Evolutionary conservation across 1,140 invertebrate genomes (phyloP).

Genomic region (Achatina immaculata): DNA sequence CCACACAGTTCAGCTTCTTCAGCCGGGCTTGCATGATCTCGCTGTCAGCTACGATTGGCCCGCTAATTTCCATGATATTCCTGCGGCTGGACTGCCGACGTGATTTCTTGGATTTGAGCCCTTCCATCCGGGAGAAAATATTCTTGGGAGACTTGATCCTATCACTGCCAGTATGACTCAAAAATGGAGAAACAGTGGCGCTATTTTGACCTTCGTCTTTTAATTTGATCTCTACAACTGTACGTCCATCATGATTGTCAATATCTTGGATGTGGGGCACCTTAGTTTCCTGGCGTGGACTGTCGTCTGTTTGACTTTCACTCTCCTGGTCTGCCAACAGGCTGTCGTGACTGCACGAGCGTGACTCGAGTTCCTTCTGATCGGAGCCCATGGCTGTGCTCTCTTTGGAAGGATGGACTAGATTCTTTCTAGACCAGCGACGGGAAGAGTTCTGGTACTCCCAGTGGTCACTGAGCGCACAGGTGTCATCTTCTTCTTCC

Average conservation of each 20-base stretch:
- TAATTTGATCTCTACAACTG: neutral
- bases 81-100: slow-evolving; percentile 71
- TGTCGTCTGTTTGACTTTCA: slow-evolving; percentile 61
- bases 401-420: slow-evolving; percentile 30
- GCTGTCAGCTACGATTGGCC: slow-evolving; percentile 74
- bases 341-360: slow-evolving; percentile 65
- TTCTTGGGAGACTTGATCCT: slow-evolving; percentile 85
- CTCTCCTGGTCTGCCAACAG: slow-evolving; percentile 67
- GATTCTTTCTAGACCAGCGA: slow-evolving; percentile 84
- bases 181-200: slow-evolving; percentile 35
- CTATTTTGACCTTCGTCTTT: neutral
- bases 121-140: slow-evolving; percentile 83
- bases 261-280: too few relatives aligned
- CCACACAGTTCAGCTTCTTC: slow-evolving; percentile 82
- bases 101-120: slow-evolving; percentile 78
- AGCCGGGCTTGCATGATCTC: slow-evolving; percentile 82
- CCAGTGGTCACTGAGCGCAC: slow-evolving; percentile 94
- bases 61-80: slow-evolving; percentile 77
- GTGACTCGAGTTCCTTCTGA: slow-evolving; percentile 2
- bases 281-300: slow-evolving; percentile 56
- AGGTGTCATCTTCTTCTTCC: slow-evolving; percentile 87
- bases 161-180: slow-evolving; percentile 78
- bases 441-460: slow-evolving; percentile 90
- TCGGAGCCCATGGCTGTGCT: slow-evolving; percentile 1
- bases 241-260: too few relatives aligned